Base-by-base conservation (phyloP, 2,888 invertebrate species). In the Embidobia sp. region DNA sequence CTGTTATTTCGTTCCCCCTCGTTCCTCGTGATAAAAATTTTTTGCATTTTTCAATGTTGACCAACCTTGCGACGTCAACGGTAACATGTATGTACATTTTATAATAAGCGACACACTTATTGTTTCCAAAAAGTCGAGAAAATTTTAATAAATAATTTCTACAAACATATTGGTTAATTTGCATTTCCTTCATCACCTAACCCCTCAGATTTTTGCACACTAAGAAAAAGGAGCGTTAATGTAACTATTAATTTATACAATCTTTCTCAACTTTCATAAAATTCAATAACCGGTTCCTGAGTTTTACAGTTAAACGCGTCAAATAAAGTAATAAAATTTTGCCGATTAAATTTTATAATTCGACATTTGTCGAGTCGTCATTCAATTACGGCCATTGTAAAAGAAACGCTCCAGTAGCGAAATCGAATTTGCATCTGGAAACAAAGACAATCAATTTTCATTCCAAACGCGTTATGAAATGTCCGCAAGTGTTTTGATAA, bases 111-210 rank as follows among this genome's bases (percentile, higher is more conserved):
- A 74, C 77, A 64, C 44, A 53, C 33, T 69, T 79, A 80, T 79
- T 80, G 81, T 82, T 82, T 77, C 63, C 55, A 78, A 73, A 48
- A 40, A 69, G 35, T 44, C 46, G 69, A 67, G 64, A 44, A 76
- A 78, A 84, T 81, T 81, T 83, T 81, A 85, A 86, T 85, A 87
- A 86, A 85, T 80, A 66, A 83, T 81, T 81, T 82, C 79, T 81
- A 83, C 79, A 83, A 85, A 82, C 77, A 53, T 11, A 73, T 18
- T 4, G n/a, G 26, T 11, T 42, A 51, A 51, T 42, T 13, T 31
- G 49, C 31, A 51, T 22, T 6, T 22, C 6, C 6, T 22, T 4
- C 22, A 4, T 22, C 22, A 22, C 3, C 22, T 6, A 22, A 6
- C 3, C 22, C 22, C n/a, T n/a, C n/a, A n/a, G n/a, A n/a, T n/a